Evolutionary conservation across 2,113 vertebrate genomes (phyloP), one percentile per base, ranked within the genome.

Genomic region (Plotosus lineatus): DNA sequence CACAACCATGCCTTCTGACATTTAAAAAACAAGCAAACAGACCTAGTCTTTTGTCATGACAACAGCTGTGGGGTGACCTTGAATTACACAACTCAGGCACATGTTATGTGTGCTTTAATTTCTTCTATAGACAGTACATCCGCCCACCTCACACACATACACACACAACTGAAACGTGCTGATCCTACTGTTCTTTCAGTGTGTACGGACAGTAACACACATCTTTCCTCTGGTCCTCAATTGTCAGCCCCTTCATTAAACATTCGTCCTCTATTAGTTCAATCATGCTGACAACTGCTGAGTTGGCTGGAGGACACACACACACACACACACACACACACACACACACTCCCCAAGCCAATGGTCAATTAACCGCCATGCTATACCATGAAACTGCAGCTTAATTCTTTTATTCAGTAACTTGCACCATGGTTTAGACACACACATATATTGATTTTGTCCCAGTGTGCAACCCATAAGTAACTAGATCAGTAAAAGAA

Each of bases 211-310:
- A 75, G 42, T 44, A 46, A 71, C 6, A 26, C 58, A 26, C 40
- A 10, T 44, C 75, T 61, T 61, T 46, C 77, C 77, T 51, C 74
- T 44, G 51, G 71, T 38, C 46, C 26, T 61, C 31, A 60, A 77
- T 76, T 81, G 78, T 74, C 84, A 71, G 78, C 82, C 17, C 21
- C 78, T 71, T 77, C 58, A 79, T 79, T 84, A 82, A 81, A 66
- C 83, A 79, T 88, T 81, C 56, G 68, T 68, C 81, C 75, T 84
- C 80, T 79, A 78, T 86, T 83, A 83, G 83, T 85, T 83, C 74
- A 86, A 86, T 87, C 78, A 66, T 80, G 75, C 78, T 77, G 82
- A 85, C 82, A 81, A 78, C 78, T 26, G 69, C 56, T 81, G 75
- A 83, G 82, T 72, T 78, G 68, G 82, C 86, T 78, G 56, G n/a